Evolutionary conservation across 2,797 vertebrate species (phyloP), one percentile per base, ranked within the genome.

Genomic region (Sebastes nivosus): DNA sequence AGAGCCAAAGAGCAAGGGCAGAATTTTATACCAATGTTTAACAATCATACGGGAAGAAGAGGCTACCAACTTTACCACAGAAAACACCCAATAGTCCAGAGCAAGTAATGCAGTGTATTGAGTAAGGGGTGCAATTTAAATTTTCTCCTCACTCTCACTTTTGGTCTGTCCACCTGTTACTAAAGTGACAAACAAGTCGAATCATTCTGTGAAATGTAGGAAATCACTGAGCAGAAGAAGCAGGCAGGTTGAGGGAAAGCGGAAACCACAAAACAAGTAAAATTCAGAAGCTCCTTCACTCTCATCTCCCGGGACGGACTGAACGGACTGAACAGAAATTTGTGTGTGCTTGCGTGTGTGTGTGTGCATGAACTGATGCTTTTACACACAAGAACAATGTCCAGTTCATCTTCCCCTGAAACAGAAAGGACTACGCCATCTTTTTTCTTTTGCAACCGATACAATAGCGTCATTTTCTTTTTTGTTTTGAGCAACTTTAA

Each of bases 341-440:
- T 34, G 74, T 58, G 73, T 59, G 55, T 25, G 38, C 61, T 25
- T 58, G 55, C 13, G 50, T 52, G 50, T 52, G 50, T 52, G 50
- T 52, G 50, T 52, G 79, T 52, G 50, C 20, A 93, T 91, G 87
- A 90, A 93, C 91, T 88, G 84, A 94, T 83, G 89, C 90, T 92
- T 93, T 92, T 90, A 91, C 89, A 93, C 93, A 89, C 88, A 91
- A 91, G 83, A 72, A 90, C 88, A 57, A 89, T 77, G 83, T 92
- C 92, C 84, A 72, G 81, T 80, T 90, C 86, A 87, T 82, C 81
- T 72, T 64, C 76, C 75, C 81, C 82, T 68, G 73, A 90, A 92
- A 90, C 85, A 69, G 75, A 92, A 94, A 93, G 93, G 94, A 94
- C 93, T 93, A 92, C 84, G 84, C 93, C 91, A 88, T 90, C 55